Conservation (phyloP, 1,140 invertebrate species). For the Campoletis sonorensis region DNA sequence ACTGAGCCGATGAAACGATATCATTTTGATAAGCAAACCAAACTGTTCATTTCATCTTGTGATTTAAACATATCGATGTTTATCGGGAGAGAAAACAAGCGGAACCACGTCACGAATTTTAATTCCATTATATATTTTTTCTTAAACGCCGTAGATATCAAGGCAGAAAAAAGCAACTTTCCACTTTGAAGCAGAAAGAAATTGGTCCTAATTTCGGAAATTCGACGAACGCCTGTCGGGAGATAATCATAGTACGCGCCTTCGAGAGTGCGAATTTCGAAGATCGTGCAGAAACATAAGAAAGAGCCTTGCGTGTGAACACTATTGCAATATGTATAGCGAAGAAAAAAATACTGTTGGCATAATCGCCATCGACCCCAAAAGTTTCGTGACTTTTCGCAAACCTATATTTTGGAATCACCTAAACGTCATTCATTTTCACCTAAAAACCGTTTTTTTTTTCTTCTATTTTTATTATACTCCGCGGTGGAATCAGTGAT, state of each 20-base stretch:
- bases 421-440: constrained; percentile 37
- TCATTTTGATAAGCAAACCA: no score
- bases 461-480: constrained; percentile 20
- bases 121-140: not conserved
- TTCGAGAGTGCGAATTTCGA: not conserved
- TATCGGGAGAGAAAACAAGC: no score
- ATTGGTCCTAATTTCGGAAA: not conserved
- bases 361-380: not conserved
- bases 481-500: not conserved
- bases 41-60: no score
- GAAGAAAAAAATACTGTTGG: not conserved
- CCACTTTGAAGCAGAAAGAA: not conserved
- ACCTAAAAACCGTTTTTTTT: constrained; percentile 16
- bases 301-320: not conserved
- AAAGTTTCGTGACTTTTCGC: constrained; percentile 22
- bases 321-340: not conserved
- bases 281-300: not conserved
- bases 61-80: no score
- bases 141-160: not conserved
- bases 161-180: constrained; percentile 5
- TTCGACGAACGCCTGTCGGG: not conserved
- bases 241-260: not conserved
- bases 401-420: constrained; percentile 24
- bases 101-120: no score
- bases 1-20: no score